Conservation (phyloP, 2,888 invertebrate genomes). For the Noctua pronuba region DNA sequence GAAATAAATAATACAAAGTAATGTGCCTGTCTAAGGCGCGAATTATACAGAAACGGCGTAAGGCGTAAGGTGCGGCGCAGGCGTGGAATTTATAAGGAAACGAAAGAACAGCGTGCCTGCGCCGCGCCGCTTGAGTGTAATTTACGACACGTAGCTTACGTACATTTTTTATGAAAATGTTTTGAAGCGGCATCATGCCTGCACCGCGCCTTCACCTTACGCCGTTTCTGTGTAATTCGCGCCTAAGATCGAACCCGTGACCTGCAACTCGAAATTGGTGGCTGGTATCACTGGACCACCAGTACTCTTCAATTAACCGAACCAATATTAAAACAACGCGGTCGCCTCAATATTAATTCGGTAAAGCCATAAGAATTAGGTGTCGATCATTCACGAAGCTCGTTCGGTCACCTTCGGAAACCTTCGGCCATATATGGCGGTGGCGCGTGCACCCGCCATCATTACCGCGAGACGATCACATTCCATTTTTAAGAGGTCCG, state of each 20-base stretch:
- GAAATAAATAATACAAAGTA: neutral
- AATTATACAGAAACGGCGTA: no score
- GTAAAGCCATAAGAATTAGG: constrained; percentile 78
- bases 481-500: constrained; percentile 63
- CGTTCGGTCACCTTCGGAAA: constrained; percentile 64
- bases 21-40: neutral
- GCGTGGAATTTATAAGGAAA: no score
- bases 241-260: no score
- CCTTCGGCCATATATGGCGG: constrained; percentile 74
- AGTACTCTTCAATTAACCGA: neutral
- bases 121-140: no score
- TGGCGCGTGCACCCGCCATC: constrained; percentile 78
- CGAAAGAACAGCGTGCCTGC: no score
- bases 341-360: constrained; percentile 64
- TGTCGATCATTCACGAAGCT: constrained; percentile 81
- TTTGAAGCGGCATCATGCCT: no score
- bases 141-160: no score
- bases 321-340: constrained; percentile 7
- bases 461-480: constrained; percentile 75
- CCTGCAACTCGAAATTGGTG: neutral
- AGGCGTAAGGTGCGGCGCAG: no score
- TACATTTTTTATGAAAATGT: no score
- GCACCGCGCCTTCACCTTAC: no score
- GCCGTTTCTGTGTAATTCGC: no score
- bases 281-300: neutral